Conservation (phyloP, 1,140 invertebrate genomes). For the Phocides pigmalion region DNA sequence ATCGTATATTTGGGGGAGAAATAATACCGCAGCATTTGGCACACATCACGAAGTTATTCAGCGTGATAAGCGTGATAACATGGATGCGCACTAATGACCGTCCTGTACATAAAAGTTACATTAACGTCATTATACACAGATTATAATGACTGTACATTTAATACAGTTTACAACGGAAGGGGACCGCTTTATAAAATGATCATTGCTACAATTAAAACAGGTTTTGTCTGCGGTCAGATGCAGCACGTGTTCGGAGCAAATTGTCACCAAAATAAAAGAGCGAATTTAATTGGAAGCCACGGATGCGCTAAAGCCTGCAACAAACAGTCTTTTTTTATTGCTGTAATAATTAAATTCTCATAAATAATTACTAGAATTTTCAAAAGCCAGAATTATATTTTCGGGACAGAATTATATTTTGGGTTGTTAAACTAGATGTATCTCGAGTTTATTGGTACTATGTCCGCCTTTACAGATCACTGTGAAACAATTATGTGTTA, state of each 20-base stretch:
- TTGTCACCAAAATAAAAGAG: conserved; percentile 45
- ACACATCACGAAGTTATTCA: conserved; percentile 53
- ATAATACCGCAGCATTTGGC: conserved; percentile 51
- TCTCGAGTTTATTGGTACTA: no score
- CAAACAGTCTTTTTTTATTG: not conserved
- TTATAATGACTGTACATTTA: conserved; percentile 50
- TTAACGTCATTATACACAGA: conserved; percentile 54
- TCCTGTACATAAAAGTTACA: conserved; percentile 60
- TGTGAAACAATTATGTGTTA: no score
- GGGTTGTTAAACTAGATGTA: no score
- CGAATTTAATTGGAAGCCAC: conserved; percentile 38
- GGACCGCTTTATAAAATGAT: conserved; percentile 44
- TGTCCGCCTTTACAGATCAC: no score
- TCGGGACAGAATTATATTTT: no score
- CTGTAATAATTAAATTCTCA: no score
- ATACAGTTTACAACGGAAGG: conserved; percentile 45
- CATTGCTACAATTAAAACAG: conserved; percentile 38
- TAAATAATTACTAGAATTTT: no score
- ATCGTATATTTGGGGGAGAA: conserved; percentile 13
- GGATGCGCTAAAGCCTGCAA: conserved; percentile 1
- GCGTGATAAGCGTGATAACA: conserved; percentile 63
- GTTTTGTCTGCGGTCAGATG: conserved; percentile 40
- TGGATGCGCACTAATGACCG: conserved; percentile 53
- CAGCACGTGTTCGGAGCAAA: conserved; percentile 47
- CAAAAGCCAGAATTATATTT: no score